phyloP scores from a whole-genome alignment of 2,113 vertebrate genomes.

The Ascaphus truei region DNA sequence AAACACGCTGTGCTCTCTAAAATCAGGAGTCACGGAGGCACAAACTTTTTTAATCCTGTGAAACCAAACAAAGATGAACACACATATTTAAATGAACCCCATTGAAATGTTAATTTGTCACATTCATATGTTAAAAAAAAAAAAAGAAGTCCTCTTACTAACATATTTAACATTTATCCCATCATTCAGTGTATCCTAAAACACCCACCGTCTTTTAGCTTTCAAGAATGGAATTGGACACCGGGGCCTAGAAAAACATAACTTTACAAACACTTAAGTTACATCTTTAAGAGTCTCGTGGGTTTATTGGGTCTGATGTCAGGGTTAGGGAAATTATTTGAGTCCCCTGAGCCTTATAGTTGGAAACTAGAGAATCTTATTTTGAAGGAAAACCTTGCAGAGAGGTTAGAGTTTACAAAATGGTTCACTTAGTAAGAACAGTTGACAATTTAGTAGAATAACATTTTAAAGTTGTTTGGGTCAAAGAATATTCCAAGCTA shows the following conservation, averaged over 20 bases:
- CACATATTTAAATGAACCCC: no score
- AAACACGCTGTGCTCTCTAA: no score
- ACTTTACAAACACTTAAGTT: conserved; percentile 18
- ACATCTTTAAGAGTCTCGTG: conserved; percentile 19
- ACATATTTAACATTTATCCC: neutral
- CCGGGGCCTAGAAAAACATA: neutral
- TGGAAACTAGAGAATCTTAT: neutral
- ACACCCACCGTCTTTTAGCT: neutral
- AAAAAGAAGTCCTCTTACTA: neutral
- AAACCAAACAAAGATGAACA: no score
- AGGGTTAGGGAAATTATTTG: conserved; percentile 24
- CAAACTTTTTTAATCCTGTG: no score
- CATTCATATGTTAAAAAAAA: no score
- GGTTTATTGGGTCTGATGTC: conserved; percentile 20
- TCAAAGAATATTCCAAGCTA: neutral
- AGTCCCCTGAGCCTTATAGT: conserved; percentile 6
- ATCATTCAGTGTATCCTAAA: neutral
- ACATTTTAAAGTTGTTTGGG: neutral
- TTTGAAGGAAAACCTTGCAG: neutral
- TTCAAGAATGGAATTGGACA: conserved; percentile 1
- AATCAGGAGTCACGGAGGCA: no score
- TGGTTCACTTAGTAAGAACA: neutral
- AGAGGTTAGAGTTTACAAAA: conserved; percentile 7
- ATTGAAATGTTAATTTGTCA: no score
- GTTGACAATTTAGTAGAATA: no score